These are phyloP conservation scores for Ciona savignyi DNA, from an alignment of 23 tunicate species.

Conservation along the genomic window DNA sequence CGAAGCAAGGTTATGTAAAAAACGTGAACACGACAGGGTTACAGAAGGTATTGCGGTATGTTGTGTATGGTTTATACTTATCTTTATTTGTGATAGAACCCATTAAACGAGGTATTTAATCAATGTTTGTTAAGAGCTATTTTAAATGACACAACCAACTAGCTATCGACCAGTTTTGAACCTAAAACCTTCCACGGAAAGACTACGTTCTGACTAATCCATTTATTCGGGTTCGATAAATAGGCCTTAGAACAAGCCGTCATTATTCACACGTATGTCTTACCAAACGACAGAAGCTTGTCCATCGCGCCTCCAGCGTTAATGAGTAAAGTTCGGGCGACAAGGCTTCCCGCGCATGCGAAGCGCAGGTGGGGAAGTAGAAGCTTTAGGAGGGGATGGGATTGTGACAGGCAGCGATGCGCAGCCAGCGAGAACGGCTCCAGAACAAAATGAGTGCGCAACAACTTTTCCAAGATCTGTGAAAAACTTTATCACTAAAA, in stretches of 20 bases:
- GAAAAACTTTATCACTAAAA: too few species aligned
- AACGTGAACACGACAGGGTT: too few species aligned
- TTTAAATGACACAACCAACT: too few species aligned
- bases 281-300: conserved; percentile 54
- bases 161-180: too few species aligned
- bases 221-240: too few species aligned
- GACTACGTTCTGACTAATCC: too few species aligned
- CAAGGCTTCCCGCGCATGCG: conserved; percentile 49
- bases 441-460: conserved; percentile 60
- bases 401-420: conserved; percentile 54
- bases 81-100: too few species aligned
- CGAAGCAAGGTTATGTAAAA: neutral
- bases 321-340: conserved; percentile 34
- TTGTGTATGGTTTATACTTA: too few species aligned
- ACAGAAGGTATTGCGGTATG: too few species aligned
- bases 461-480: conserved; percentile 56
- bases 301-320: conserved; percentile 50
- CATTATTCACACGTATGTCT: neutral
- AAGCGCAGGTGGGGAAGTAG: conserved; percentile 68
- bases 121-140: too few species aligned
- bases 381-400: conserved; percentile 67
- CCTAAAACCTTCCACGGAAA: too few species aligned
- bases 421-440: conserved; percentile 79
- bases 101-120: too few species aligned
- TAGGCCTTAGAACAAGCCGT: neutral